These are phyloP conservation scores for Erethizon dorsatum DNA, from an alignment of 2,797 vertebrate species.

Conservation along the genomic window DNA sequence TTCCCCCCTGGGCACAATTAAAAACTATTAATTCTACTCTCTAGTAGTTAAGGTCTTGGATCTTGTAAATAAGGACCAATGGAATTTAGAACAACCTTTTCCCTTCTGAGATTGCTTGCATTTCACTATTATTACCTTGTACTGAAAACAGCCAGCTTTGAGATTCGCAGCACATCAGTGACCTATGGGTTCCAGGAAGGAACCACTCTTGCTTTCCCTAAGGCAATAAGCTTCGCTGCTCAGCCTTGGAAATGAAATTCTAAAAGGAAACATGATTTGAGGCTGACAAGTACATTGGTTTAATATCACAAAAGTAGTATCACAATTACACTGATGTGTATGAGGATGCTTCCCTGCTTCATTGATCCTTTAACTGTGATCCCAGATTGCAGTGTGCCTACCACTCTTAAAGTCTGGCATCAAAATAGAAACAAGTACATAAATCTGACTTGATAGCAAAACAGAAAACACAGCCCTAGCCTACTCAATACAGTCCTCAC, in stretches of 20 bases:
- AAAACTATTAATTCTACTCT: background rate
- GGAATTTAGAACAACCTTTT: conserved; percentile 15
- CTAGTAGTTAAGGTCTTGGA: background rate
- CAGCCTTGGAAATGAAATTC: conserved; percentile 52
- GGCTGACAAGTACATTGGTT: conserved; percentile 47
- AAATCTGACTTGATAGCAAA: background rate
- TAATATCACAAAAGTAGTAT: conserved; percentile 37
- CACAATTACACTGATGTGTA: background rate
- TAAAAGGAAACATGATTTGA: conserved; percentile 41
- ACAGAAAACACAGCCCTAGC: background rate
- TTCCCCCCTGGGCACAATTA: background rate
- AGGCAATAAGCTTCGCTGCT: conserved; percentile 18
- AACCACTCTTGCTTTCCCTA: conserved; percentile 11
- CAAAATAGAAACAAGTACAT: background rate
- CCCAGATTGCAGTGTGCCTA: background rate
- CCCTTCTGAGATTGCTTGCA: background rate
- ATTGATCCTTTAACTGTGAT: conserved; percentile 33
- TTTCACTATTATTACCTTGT: background rate
- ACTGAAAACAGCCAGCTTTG: conserved; percentile 18
- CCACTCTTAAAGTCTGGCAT: background rate
- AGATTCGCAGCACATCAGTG: conserved; percentile 32
- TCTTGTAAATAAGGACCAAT: conserved; percentile 27
- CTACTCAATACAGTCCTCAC: background rate
- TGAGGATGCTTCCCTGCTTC: background rate
- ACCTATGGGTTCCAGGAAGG: conserved; percentile 27